Evolutionary conservation across 2,888 invertebrate genomes (phyloP).

Genomic region (Meloe dianella): DNA sequence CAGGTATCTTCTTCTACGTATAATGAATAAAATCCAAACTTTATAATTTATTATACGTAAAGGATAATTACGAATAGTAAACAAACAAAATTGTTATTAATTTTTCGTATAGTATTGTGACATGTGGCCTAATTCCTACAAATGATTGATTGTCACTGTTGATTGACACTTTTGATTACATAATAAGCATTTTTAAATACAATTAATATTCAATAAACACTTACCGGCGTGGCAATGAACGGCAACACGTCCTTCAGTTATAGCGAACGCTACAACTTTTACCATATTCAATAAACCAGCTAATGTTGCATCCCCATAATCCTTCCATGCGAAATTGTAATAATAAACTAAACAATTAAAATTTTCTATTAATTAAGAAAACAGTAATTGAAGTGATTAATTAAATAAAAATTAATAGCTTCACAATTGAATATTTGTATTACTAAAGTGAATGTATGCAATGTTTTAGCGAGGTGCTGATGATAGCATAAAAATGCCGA

Average conservation of each 20-base stretch:
- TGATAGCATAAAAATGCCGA: too few species aligned
- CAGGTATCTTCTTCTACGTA: too few species aligned
- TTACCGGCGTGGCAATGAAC: slow-evolving; percentile 89
- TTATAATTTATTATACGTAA: too few species aligned
- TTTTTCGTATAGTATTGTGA: not conserved
- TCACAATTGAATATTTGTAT: too few species aligned
- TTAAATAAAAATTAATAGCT: slow-evolving; percentile 9
- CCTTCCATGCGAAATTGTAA: slow-evolving; percentile 89
- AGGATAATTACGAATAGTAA: not conserved
- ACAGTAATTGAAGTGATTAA: not conserved
- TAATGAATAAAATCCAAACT: not conserved
- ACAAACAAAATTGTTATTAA: not conserved
- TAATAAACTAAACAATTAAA: slow-evolving; percentile 73
- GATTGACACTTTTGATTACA: not conserved
- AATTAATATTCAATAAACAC: slow-evolving; percentile 30
- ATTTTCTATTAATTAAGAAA: not conserved
- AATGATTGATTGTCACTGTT: not conserved
- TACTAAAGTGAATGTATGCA: too few species aligned
- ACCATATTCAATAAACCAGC: slow-evolving; percentile 84
- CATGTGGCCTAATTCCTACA: not conserved
- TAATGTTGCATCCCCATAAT: slow-evolving; percentile 82
- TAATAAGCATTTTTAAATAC: not conserved
- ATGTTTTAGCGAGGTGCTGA: too few species aligned
- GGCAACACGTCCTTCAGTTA: slow-evolving; percentile 81
- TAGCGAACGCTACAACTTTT: slow-evolving; percentile 85